These are phyloP conservation scores for Stercorarius parasiticus DNA, from an alignment of 2,113 vertebrate genomes.

Conservation along the genomic window DNA sequence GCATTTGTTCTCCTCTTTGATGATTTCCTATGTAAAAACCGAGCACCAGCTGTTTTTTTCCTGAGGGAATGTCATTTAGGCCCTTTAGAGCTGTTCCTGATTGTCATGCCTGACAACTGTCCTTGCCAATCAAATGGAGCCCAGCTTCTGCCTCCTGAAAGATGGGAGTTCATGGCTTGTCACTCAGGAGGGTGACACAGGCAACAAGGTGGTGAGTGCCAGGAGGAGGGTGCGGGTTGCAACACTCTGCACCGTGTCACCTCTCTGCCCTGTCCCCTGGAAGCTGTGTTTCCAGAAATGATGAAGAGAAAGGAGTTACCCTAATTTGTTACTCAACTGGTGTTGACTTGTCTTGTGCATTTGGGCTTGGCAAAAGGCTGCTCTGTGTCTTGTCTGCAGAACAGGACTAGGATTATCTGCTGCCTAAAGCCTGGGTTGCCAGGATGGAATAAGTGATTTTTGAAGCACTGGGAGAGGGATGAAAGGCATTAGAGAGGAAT, in stretches of 20 bases:
- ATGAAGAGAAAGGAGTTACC: neutral
- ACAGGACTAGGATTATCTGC: neutral
- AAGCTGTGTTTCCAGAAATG: neutral
- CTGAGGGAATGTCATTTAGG: neutral
- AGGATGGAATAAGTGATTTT: neutral
- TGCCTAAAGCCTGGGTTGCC: neutral
- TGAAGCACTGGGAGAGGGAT: neutral
- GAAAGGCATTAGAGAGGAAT: neutral
- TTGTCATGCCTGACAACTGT: neutral
- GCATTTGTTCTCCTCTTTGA: neutral
- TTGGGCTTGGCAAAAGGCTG: neutral
- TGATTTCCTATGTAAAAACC: neutral
- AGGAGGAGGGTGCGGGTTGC: neutral
- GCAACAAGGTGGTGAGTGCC: neutral
- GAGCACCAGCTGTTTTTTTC: neutral
- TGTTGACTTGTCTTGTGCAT: neutral
- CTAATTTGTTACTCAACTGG: neutral
- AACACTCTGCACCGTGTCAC: rapidly evolving
- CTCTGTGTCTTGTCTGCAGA: neutral
- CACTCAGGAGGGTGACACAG: rapidly evolving
- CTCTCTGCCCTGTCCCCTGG: neutral
- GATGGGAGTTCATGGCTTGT: neutral
- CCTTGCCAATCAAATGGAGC: neutral
- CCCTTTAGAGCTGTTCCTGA: neutral
- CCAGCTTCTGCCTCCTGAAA: neutral